Conservation (phyloP, 2,113 vertebrate species). For the Tylochromis polylepis region DNA sequence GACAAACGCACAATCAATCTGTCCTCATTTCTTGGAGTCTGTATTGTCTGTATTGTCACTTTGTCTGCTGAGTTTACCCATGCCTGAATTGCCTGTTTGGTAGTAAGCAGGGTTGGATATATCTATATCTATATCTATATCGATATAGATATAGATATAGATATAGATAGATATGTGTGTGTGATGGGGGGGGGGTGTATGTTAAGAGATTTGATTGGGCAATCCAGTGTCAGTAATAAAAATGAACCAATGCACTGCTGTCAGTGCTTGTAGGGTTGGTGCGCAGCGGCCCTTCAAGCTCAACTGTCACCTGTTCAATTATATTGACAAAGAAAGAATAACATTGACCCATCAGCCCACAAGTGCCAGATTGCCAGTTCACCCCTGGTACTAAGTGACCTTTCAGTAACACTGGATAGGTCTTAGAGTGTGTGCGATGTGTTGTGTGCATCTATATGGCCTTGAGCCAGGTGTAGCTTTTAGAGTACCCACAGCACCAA, state of each 20-base stretch:
- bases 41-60: background rate
- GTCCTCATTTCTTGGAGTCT: background rate
- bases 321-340: background rate
- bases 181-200: accelerated
- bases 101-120: background rate
- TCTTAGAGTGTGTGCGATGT: background rate
- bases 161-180: accelerated
- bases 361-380: background rate
- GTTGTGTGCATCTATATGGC: background rate
- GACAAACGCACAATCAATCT: background rate
- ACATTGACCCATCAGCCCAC: background rate
- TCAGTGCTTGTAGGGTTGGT: background rate
- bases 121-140: too few species aligned
- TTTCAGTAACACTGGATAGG: background rate
- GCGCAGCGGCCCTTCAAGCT: background rate
- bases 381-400: background rate
- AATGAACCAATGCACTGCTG: background rate
- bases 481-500: background rate
- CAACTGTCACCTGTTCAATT: background rate
- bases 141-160: too few species aligned
- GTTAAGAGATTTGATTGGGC: background rate
- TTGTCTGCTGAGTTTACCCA: background rate
- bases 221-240: too few species aligned
- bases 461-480: background rate
- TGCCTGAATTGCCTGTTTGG: background rate